Evolutionary conservation across 2,888 invertebrate genomes (phyloP), one percentile per base, ranked within the genome.

Genomic region (Epistrophe eligans): DNA sequence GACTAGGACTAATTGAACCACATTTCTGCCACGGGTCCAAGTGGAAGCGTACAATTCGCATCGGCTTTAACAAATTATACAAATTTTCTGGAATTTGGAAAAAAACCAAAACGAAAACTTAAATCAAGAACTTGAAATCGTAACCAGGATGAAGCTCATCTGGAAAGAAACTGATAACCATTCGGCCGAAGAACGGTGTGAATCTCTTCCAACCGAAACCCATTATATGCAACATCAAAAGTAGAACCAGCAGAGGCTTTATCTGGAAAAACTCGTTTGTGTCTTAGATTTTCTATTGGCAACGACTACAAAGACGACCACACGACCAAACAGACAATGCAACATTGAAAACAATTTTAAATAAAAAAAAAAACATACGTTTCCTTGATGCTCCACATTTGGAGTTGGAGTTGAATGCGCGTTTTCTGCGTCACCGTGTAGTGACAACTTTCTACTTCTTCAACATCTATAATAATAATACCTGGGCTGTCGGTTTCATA

Each of bases 11-110:
- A 4, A 91, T 88, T 38, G 92, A 91, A 79, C 91, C 91, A 89
- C 91, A 91, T 76, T 92, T 91, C 79, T 93, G 93, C 92, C 93
- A 93, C 85, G 93, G 91, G 90, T 93, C 93, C 88, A 93, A 87
- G 76, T 93, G 91, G 90, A 93, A 93, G 73, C 92, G 93, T 77
- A 93, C 93, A 83, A 93, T 92, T 84, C 93, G 92, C 93, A 93
- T 93, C 89, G 82, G 79, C 82, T 79, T 80, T 58, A 79, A 55
- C 9, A 66, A 45, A 28, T 60, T 82, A 67, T 70, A 80, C 64
- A 64, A 70, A 84, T 83, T 60, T 72, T 57, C 1, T 35, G 35
- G 19, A 58, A 67, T 28, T 70, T 45, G 13, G 50, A 83, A n/a
- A n/a, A n/a, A n/a, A 89, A 79, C 10, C n/a, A 52, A 67, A 11